Percentiles rank a stretch among this genome's conserved stretches.
Evolutionary conservation across 2,888 invertebrate species (phyloP).

Genomic region (Limenitis camilla): DNA sequence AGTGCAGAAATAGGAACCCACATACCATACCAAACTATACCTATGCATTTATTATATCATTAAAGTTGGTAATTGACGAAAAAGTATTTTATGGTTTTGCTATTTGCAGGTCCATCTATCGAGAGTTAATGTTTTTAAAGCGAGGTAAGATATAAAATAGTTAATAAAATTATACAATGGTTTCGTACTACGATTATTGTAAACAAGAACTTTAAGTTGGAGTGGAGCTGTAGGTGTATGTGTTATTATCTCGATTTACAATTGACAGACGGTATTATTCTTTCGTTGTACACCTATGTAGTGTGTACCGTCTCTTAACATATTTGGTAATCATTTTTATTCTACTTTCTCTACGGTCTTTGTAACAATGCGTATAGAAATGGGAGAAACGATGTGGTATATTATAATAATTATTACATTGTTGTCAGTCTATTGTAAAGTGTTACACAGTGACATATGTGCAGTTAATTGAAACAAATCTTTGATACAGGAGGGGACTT

Average conservation of each 20-base stretch:
- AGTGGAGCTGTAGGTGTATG: conserved; percentile 27
- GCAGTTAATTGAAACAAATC: too few species aligned
- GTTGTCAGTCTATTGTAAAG: too few species aligned
- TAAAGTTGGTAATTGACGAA: too few species aligned
- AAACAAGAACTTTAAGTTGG: conserved; percentile 3
- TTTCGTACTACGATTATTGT: neutral
- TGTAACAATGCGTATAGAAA: conserved; percentile 14
- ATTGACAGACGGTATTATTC: conserved; percentile 25
- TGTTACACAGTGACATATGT: too few species aligned
- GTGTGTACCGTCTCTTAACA: conserved; percentile 21
- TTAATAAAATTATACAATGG: neutral
- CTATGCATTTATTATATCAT: too few species aligned
- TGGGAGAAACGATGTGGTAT: conserved; percentile 1
- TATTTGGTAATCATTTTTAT: conserved; percentile 25
- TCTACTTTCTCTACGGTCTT: conserved; percentile 23
- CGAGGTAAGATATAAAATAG: neutral
- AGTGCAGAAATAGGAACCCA: too few species aligned
- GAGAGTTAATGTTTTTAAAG: too few species aligned
- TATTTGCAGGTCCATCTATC: too few species aligned
- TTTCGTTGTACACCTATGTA: conserved; percentile 15
- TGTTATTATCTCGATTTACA: conserved; percentile 25
- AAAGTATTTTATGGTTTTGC: too few species aligned
- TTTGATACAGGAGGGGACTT: too few species aligned
- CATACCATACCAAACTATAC: too few species aligned
- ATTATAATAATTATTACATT: neutral